Evolutionary conservation across 2,113 vertebrate genomes (phyloP).

Genomic region (Bubalus kerabau): DNA sequence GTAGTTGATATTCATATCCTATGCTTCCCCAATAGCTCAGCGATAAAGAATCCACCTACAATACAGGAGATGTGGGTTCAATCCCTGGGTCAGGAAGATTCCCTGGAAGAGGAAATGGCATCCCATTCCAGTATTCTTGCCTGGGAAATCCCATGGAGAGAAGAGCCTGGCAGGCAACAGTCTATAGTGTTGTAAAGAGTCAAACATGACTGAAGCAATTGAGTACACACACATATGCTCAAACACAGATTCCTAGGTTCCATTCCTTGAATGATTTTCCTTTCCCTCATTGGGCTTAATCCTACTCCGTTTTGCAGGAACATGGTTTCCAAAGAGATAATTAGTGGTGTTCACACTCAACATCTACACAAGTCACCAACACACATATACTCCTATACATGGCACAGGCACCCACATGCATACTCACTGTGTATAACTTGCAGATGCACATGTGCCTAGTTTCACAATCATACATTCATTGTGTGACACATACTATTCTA

Average conservation of each 20-base stretch:
- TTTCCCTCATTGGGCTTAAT: background rate
- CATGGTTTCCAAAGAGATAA: background rate
- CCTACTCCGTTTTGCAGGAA: background rate
- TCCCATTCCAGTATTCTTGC: background rate
- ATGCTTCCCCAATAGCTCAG: background rate
- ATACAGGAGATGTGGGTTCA: background rate
- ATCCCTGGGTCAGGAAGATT: background rate
- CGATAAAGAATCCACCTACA: background rate
- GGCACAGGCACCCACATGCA: too few relatives aligned
- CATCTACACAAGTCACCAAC: background rate
- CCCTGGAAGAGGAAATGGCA: background rate
- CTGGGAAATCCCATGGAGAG: background rate
- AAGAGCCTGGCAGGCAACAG: background rate
- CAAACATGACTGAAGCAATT: background rate
- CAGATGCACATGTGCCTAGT: background rate
- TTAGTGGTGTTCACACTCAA: background rate
- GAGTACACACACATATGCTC: background rate
- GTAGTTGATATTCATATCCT: background rate
- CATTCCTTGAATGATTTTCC: background rate
- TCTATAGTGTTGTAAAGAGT: background rate
- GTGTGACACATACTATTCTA: background rate
- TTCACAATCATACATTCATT: background rate
- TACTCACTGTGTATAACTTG: background rate
- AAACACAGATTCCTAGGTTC: background rate
- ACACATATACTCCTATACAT: background rate